Evolutionary conservation across 2,797 vertebrate species (phyloP).

Genomic region (Limosa lapponica): DNA sequence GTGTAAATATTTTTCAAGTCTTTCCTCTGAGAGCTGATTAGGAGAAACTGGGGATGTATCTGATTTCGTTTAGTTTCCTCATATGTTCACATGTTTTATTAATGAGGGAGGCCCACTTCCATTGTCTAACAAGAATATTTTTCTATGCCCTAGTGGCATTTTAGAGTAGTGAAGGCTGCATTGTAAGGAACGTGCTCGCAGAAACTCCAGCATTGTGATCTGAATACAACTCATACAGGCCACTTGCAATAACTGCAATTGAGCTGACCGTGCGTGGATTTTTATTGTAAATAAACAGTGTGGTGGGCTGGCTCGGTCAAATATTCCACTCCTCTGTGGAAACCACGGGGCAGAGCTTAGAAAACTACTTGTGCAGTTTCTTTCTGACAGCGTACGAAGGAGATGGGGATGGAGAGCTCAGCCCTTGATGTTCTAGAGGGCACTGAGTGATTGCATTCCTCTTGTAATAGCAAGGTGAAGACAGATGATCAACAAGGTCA

Average conservation of each 20-base stretch:
- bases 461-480: background rate
- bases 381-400: background rate
- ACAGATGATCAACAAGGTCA: background rate
- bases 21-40: conserved; percentile 22
- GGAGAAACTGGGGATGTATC: background rate
- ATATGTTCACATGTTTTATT: conserved; percentile 76
- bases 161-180: conserved; percentile 39
- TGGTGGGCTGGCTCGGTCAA: background rate
- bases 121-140: conserved; percentile 56
- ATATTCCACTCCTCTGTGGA: background rate
- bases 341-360: background rate
- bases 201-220: background rate
- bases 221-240: background rate
- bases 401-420: background rate
- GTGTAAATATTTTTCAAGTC: conserved; percentile 22
- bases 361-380: background rate
- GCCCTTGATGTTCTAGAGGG: background rate
- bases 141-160: conserved; percentile 64
- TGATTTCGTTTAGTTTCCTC: conserved; percentile 30
- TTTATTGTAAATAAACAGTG: background rate
- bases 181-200: fast-evolving
- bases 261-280: background rate
- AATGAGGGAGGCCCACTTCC: conserved; percentile 52
- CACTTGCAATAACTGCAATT: background rate
- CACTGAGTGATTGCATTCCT: background rate